A percentile compares a stretch with the other conserved stretches of the same genome.
phyloP scores from a whole-genome alignment of 2,797 vertebrate species.

The Morelia viridis region DNA sequence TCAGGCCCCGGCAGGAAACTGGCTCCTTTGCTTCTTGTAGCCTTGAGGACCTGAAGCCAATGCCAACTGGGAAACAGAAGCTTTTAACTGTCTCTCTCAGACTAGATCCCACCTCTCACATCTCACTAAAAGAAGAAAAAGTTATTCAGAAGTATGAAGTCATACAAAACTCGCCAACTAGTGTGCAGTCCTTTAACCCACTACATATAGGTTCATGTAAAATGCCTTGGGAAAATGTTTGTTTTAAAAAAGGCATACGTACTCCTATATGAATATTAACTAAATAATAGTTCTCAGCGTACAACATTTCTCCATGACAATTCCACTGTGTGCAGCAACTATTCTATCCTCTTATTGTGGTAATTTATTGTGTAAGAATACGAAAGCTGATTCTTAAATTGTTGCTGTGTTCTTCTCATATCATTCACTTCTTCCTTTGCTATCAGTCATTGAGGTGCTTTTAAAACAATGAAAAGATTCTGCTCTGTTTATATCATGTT shows the following conservation, averaged over 20 bases:
- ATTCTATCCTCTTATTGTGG: neutral
- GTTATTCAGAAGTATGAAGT: neutral
- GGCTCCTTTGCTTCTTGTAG: neutral
- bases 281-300: slow-evolving; percentile 5
- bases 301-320: neutral
- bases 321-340: neutral
- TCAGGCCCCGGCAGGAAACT: neutral
- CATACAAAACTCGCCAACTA: neutral
- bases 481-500: neutral
- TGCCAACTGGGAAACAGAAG: neutral
- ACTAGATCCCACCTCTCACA: neutral
- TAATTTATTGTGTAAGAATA: neutral
- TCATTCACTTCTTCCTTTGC: neutral
- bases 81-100: neutral
- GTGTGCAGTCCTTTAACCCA: neutral
- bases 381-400: neutral
- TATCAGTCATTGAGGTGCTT: neutral
- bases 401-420: neutral
- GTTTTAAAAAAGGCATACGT: neutral
- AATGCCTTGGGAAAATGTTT: neutral
- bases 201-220: neutral
- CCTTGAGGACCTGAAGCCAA: neutral
- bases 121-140: neutral
- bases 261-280: neutral
- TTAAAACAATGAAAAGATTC: neutral